Percentiles rank a stretch among this genome's conserved stretches.
These are phyloP conservation scores for Azorinus chamasolen DNA, from an alignment of 2,888 invertebrate genomes.

Conservation along the genomic window DNA sequence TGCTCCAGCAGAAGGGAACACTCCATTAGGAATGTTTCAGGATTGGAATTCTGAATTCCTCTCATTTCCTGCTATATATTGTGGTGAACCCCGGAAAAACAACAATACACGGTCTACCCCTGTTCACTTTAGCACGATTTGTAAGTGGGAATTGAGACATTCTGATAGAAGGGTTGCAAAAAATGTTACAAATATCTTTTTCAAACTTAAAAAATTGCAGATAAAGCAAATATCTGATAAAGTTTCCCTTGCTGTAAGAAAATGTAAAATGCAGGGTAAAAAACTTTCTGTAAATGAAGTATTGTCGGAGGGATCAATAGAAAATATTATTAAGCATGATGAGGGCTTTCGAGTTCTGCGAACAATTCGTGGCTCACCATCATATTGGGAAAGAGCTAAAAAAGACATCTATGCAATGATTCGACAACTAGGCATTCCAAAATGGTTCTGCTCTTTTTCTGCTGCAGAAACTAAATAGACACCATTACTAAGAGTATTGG, in stretches of 20 bases:
- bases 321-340: constrained; percentile 40
- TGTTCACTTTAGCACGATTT: constrained; percentile 24
- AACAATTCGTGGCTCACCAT: constrained; percentile 57
- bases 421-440: constrained; percentile 35
- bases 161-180: constrained; percentile 43
- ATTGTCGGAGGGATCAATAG: constrained; percentile 11
- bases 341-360: constrained; percentile 57
- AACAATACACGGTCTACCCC: background rate
- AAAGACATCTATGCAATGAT: constrained; percentile 70
- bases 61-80: constrained; percentile 33
- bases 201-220: constrained; percentile 38
- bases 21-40: constrained; percentile 26
- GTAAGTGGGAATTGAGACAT: constrained; percentile 29
- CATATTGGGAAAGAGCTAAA: constrained; percentile 66
- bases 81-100: constrained; percentile 23
- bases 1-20: constrained; percentile 29
- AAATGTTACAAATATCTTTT: constrained; percentile 21
- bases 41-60: constrained; percentile 28
- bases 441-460: constrained; percentile 36
- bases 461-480: constrained; percentile 67
- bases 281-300: constrained; percentile 38
- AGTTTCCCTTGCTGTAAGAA: constrained; percentile 30
- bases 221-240: constrained; percentile 41
- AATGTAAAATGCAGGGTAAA: constrained; percentile 38
- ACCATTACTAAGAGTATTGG: constrained; percentile 35